These are phyloP conservation scores for Echeneis naucrates DNA, from an alignment of 2,797 vertebrate genomes.

Conservation along the genomic window DNA sequence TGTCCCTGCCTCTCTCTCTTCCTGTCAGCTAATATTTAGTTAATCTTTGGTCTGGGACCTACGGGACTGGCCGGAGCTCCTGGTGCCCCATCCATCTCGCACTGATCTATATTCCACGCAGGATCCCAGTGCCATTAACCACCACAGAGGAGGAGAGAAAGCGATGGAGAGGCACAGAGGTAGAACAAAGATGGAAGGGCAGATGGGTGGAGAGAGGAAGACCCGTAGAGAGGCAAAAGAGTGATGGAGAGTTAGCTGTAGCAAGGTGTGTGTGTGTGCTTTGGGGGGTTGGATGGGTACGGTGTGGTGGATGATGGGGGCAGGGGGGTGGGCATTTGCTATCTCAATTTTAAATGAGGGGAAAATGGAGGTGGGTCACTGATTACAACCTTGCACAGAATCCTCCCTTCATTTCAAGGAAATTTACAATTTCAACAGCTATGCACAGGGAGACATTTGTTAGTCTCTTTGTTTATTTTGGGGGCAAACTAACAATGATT, in stretches of 20 bases:
- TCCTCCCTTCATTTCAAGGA: constrained; percentile 33
- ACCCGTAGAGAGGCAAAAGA: constrained; percentile 60
- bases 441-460: no score
- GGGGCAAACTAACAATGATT: background rate
- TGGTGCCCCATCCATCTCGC: constrained; percentile 84
- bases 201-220: constrained; percentile 72
- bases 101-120: constrained; percentile 85
- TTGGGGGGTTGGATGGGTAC: constrained; percentile 16
- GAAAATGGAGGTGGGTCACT: constrained; percentile 30
- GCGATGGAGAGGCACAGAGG: constrained; percentile 63
- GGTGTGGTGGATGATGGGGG: background rate
- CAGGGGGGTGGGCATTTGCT: constrained; percentile 34
- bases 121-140: constrained; percentile 82
- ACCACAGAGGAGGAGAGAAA: constrained; percentile 70
- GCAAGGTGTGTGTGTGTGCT: no score
- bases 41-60: constrained; percentile 87
- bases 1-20: constrained; percentile 79
- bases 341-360: constrained; percentile 53
- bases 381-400: constrained; percentile 34
- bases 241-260: constrained; percentile 66
- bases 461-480: constrained; percentile 26
- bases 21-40: constrained; percentile 87
- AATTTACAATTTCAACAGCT: constrained; percentile 21
- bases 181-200: constrained; percentile 69
- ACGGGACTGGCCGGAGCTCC: constrained; percentile 81